Conservation (phyloP, 2,797 vertebrate genomes). For the Eurystomus glaucurus region DNA sequence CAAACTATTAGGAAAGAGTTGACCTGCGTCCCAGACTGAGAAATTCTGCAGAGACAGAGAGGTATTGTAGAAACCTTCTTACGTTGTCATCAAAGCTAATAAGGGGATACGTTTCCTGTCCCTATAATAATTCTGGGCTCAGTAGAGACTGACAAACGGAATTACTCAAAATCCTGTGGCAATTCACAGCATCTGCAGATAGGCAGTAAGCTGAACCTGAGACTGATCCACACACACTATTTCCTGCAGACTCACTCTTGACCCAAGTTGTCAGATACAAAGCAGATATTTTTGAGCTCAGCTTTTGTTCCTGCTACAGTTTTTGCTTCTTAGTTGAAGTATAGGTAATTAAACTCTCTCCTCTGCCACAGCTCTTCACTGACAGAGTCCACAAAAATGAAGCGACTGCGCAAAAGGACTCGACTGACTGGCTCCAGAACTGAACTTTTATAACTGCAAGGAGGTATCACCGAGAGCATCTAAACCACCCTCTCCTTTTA, state of each 20-base stretch:
- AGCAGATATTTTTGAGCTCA: neutral
- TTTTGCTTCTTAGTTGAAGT: neutral
- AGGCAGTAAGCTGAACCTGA: neutral
- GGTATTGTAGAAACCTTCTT: neutral
- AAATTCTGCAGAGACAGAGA: neutral
- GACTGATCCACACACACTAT: neutral
- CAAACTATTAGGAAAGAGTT: neutral
- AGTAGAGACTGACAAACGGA: neutral
- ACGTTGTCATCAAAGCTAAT: neutral
- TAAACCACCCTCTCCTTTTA: neutral
- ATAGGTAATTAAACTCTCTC: neutral
- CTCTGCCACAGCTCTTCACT: neutral
- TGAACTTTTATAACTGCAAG: neutral
- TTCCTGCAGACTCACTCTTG: neutral
- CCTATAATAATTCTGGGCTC: neutral
- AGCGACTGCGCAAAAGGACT: neutral
- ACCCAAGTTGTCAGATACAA: neutral
- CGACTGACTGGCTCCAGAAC: neutral
- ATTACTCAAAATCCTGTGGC: neutral
- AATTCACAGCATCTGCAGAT: neutral
- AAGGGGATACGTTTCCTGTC: neutral
- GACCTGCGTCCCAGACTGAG: neutral
- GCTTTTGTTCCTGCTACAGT: neutral
- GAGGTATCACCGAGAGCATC: neutral
- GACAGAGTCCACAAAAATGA: neutral